Evolutionary conservation across 2,797 vertebrate species (phyloP).

Genomic region (Carapus acus): DNA sequence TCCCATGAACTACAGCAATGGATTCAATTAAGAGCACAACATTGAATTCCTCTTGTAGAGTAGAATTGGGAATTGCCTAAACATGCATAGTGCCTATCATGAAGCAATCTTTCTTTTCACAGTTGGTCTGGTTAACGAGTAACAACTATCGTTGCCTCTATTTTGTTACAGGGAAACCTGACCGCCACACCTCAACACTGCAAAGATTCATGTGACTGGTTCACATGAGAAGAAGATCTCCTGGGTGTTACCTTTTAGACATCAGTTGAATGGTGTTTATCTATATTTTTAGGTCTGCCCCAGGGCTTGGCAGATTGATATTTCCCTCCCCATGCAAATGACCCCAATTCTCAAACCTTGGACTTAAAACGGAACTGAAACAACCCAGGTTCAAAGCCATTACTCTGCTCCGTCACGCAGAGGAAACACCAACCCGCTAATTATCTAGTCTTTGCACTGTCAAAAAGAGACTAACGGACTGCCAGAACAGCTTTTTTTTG

Average conservation of each 20-base stretch:
- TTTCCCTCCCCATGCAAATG: conserved; percentile 33
- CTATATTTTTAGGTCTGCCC: conserved; percentile 79
- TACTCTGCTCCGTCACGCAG: conserved; percentile 63
- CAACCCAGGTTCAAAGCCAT: conserved; percentile 83
- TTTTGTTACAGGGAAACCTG: conserved; percentile 69
- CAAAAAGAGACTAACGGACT: conserved; percentile 67
- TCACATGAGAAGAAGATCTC: conserved; percentile 79
- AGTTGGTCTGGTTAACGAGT: neutral
- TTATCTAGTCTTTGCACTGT: conserved; percentile 76
- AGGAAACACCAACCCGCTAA: conserved; percentile 68
- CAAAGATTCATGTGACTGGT: conserved; percentile 89
- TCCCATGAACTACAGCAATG: neutral
- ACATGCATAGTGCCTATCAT: neutral
- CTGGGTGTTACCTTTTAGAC: conserved; percentile 82
- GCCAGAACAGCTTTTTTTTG: conserved; percentile 59
- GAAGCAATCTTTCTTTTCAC: neutral
- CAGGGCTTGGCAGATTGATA: conserved; percentile 71
- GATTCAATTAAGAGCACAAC: neutral
- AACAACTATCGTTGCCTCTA: neutral
- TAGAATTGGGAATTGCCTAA: too few relatives aligned
- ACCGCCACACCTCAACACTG: conserved; percentile 79
- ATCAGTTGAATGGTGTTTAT: conserved; percentile 98
- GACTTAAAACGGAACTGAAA: conserved; percentile 69
- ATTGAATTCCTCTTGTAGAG: too few relatives aligned
- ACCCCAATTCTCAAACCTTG: conserved; percentile 63